Percentiles rank a stretch among this genome's conserved stretches.
Evolutionary conservation across 2,888 invertebrate species (phyloP).

Genomic region (Tachina fera): DNA sequence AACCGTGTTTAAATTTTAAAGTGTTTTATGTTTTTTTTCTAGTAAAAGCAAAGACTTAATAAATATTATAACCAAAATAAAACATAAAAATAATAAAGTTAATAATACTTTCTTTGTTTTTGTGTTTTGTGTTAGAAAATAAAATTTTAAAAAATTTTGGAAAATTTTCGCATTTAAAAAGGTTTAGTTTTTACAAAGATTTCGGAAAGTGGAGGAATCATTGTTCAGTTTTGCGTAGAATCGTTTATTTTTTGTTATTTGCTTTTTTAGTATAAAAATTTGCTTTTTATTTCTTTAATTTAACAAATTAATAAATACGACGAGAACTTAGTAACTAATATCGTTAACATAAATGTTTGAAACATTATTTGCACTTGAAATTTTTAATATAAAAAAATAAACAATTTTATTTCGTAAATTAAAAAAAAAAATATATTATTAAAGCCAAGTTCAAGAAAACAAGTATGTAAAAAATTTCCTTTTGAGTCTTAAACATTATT

Average conservation of each 20-base stretch:
- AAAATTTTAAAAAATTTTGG: neutral
- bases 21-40: constrained; percentile 11
- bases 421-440: constrained; percentile 39
- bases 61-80: constrained; percentile 20
- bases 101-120: constrained; percentile 59
- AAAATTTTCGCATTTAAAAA: neutral
- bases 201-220: neutral
- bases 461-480: neutral
- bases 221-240: constrained; percentile 5
- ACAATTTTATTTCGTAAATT: constrained; percentile 59
- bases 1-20: constrained; percentile 54
- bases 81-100: constrained; percentile 31
- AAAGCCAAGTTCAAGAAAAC: constrained; percentile 40
- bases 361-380: constrained; percentile 72
- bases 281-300: constrained; percentile 1
- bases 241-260: constrained; percentile 2
- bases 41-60: constrained; percentile 11
- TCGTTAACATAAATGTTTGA: constrained; percentile 71
- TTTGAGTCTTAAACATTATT: neutral
- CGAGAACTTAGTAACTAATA: constrained; percentile 69
- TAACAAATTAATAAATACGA: constrained; percentile 68
- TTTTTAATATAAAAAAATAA: constrained; percentile 71
- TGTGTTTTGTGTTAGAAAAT: constrained; percentile 38
- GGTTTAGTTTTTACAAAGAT: neutral
- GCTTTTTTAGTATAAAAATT: neutral